Evolutionary conservation across 1,140 invertebrate genomes (phyloP), one percentile per base, ranked within the genome.

Genomic region (Hylaeus volcanicus): DNA sequence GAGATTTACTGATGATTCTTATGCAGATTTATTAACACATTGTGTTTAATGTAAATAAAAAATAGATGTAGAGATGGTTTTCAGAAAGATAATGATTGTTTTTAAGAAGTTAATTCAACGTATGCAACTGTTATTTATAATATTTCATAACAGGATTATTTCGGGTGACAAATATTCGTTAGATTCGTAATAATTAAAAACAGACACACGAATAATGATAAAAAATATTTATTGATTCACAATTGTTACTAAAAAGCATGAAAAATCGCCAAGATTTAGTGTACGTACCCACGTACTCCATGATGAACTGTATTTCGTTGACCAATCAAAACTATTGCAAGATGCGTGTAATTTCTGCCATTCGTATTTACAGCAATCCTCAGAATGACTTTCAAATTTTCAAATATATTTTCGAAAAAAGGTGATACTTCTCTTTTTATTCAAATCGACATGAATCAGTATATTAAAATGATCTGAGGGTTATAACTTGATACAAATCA

Each of bases 221-320:
- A 53, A 72, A 69, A 45, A 58, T 41, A 48, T 73, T 53, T 45
- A 60, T 79, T 85, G 26, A 43, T 48, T 58, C 26, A 51, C 71
- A 63, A 88, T 66, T 74, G 48, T 61, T 51, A 56, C 55, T 37
- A 71, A 61, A 79, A 85, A 78, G 56, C 53, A 84, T 51, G 76
- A 84, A 77, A 83, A 88, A 84, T 81, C 74, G 80, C 63, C 65
- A 81, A 79, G 43, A 84, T 75, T 84, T 73, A 71, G 61, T 68
- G 65, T 82, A 88, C 89, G 60, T 90, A 90, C 89, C 89, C 43
- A 90, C 85, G 85, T 84, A 89, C 88, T 90, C 89, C 89, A 90
- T 90, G 89, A 90, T 90, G 89, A 82, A 90, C 79, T 80, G 74
- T 86, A 68, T 81, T 81, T 48, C 61, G 26, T 77, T 68, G 68